A percentile compares a stretch with the other conserved stretches of the same genome.
Conservation (phyloP, 2,888 invertebrate genomes). For the Alviniconcha strummeri region DNA sequence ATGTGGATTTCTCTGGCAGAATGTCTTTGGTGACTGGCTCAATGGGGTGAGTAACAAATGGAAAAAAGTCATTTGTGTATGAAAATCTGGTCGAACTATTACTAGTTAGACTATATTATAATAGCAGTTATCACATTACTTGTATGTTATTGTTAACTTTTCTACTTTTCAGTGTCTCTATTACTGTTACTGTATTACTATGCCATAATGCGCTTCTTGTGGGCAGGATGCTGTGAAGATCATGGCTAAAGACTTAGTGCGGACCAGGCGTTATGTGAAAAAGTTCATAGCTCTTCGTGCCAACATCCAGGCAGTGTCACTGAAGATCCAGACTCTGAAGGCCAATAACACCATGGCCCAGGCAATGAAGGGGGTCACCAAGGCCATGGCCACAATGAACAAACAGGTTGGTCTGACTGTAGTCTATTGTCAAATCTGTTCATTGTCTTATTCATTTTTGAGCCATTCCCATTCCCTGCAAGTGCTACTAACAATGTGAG, state of each 20-base stretch:
- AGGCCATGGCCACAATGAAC: constrained; percentile 99
- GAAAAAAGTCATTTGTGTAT: too few relatives aligned
- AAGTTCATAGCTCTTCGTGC: constrained; percentile 99
- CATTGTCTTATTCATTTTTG: too few relatives aligned
- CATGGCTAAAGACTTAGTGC: constrained; percentile 98
- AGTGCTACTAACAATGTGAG: too few relatives aligned
- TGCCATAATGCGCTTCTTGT: background rate
- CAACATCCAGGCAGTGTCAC: constrained; percentile 91
- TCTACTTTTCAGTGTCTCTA: background rate
- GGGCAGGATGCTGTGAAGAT: constrained; percentile 97
- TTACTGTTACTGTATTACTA: too few relatives aligned
- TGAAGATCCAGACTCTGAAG: constrained; percentile 97
- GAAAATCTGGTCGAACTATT: too few relatives aligned
- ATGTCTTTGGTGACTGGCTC: too few relatives aligned
- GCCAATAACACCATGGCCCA: constrained; percentile 99
- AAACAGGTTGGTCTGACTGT: constrained; percentile 75
- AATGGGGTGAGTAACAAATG: too few relatives aligned
- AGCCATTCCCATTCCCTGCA: too few relatives aligned
- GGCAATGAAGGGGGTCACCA: constrained; percentile 99
- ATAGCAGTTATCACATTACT: background rate
- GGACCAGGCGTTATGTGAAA: constrained; percentile 94
- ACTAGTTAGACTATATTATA: background rate
- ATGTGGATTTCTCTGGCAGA: too few relatives aligned
- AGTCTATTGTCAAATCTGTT: too few relatives aligned
- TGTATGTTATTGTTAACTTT: background rate